Evolutionary conservation across 2,888 invertebrate genomes (phyloP).

Genomic region (Neoaliturus tenellus): DNA sequence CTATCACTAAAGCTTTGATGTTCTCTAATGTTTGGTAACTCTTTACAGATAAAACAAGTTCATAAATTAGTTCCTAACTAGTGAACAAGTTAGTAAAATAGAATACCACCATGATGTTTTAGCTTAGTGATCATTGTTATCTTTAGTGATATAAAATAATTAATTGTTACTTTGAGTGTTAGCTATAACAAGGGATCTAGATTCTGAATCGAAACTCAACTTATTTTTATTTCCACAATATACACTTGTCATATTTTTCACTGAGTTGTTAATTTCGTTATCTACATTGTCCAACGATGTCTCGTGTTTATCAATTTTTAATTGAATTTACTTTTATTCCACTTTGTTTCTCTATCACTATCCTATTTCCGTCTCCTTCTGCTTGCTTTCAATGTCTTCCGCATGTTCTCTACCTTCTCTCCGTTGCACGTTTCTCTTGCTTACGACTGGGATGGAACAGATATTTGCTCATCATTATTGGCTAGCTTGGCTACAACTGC

Average conservation of each 20-base stretch:
- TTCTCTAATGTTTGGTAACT: too few relatives aligned
- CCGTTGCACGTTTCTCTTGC: slow-evolving; percentile 12
- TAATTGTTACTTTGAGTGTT: too few relatives aligned
- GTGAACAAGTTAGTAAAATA: too few relatives aligned
- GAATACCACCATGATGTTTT: too few relatives aligned
- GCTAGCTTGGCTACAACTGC: slow-evolving; percentile 48
- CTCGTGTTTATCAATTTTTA: slow-evolving; percentile 53
- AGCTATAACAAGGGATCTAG: slow-evolving; percentile 1
- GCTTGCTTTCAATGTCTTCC: slow-evolving; percentile 43
- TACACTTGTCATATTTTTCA: slow-evolving; percentile 33
- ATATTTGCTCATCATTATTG: slow-evolving; percentile 21
- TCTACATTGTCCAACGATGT: slow-evolving; percentile 55
- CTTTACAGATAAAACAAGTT: too few relatives aligned
- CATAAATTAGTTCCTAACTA: too few relatives aligned
- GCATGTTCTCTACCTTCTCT: background rate
- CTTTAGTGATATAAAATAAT: too few relatives aligned
- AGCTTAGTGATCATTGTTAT: too few relatives aligned
- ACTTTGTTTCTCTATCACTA: slow-evolving; percentile 32
- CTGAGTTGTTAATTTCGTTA: slow-evolving; percentile 41
- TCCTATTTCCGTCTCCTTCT: slow-evolving; percentile 65
- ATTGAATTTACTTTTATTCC: slow-evolving; percentile 31
- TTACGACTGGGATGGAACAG: slow-evolving; percentile 36
- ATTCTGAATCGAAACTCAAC: slow-evolving; percentile 44
- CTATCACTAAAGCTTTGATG: too few relatives aligned
- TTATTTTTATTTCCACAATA: slow-evolving; percentile 23